Conservation (phyloP, 2,797 vertebrate genomes). For the Artibeus jamaicensis region DNA sequence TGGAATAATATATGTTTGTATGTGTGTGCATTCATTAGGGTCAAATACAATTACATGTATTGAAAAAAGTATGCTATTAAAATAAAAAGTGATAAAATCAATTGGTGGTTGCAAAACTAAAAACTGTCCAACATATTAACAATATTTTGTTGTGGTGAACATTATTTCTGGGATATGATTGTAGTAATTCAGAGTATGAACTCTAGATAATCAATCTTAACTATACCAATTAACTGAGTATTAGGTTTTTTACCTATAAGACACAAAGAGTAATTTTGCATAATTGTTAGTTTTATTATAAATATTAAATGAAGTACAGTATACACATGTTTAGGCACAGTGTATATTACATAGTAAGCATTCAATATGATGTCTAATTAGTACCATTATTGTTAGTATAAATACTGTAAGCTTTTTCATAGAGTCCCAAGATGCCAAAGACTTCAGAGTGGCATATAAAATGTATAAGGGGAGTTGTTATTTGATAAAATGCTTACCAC, state of each 20-base stretch:
- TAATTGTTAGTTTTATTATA: background rate
- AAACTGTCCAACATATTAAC: background rate
- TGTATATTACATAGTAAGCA: background rate
- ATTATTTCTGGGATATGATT: background rate
- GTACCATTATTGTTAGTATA: background rate
- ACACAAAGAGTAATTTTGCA: background rate
- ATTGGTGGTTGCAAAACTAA: background rate
- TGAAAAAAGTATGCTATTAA: background rate
- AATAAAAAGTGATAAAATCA: background rate
- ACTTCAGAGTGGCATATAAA: background rate
- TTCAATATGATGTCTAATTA: background rate
- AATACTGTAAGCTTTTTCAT: background rate
- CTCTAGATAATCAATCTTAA: background rate
- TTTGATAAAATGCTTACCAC: background rate
- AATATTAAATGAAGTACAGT: background rate
- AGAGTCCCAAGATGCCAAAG: background rate
- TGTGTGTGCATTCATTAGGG: background rate
- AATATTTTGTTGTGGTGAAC: background rate
- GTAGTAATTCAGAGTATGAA: background rate
- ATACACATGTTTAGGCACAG: background rate
- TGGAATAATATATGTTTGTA: background rate
- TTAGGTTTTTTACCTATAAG: background rate
- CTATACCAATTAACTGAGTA: background rate
- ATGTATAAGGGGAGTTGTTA: background rate
- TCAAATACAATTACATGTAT: background rate